Conservation (phyloP, 2,797 vertebrate genomes). For the Mormyrus hasselquistii region DNA sequence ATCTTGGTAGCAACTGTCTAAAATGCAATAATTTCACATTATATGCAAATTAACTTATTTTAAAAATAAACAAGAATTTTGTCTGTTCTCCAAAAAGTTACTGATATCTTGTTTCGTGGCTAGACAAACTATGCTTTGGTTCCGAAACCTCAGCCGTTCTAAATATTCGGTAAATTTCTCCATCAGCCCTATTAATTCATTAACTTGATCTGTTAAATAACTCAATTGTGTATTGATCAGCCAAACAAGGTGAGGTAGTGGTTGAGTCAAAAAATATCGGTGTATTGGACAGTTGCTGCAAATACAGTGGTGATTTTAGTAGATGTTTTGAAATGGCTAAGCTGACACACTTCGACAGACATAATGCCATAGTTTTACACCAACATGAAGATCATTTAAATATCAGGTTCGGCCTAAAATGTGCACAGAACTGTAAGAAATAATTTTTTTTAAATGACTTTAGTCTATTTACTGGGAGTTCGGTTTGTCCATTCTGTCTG, state of each 20-base stretch:
- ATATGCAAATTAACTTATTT: neutral
- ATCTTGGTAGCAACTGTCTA: neutral
- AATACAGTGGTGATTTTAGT: neutral
- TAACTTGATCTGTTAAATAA: neutral
- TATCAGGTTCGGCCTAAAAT: neutral
- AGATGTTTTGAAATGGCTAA: neutral
- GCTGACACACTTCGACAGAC: neutral
- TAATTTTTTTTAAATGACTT: neutral
- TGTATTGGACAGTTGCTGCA: neutral
- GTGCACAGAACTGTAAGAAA: neutral
- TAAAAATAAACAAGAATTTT: neutral
- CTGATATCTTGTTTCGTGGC: neutral
- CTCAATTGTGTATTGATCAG: neutral
- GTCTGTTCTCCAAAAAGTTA: neutral
- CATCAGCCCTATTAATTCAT: neutral
- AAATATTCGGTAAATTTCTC: neutral
- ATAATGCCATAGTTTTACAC: neutral
- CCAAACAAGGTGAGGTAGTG: neutral
- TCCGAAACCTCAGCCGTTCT: neutral
- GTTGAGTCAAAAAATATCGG: neutral
- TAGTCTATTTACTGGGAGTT: neutral
- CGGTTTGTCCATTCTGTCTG: neutral
- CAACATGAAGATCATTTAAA: neutral
- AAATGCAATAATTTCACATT: neutral
- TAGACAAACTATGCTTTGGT: neutral